These are phyloP conservation scores for Orchestes rusci DNA, from an alignment of 2,888 invertebrate genomes.

Conservation along the genomic window DNA sequence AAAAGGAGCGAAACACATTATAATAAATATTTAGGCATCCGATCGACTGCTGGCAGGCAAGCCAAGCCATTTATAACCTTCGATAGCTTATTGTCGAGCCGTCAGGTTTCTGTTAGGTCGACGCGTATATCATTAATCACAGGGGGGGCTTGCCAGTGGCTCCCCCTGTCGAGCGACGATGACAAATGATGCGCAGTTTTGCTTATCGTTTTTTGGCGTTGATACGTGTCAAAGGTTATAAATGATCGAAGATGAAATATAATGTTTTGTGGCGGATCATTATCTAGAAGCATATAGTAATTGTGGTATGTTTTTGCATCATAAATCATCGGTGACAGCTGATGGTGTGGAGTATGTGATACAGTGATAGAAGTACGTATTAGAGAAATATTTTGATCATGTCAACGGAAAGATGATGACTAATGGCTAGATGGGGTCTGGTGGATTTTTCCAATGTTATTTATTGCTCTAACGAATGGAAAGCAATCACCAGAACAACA, in stretches of 20 bases:
- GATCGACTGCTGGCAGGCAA: no score
- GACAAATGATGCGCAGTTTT: slow-evolving; percentile 23
- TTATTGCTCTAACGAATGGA: no score
- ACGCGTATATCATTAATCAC: slow-evolving; percentile 18
- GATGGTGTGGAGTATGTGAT: no score
- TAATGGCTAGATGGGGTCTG: no score
- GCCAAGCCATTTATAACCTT: slow-evolving; percentile 44
- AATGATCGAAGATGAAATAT: slow-evolving; percentile 19
- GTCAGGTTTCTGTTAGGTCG: slow-evolving; percentile 45
- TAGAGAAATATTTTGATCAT: no score
- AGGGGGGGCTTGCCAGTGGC: slow-evolving; percentile 14
- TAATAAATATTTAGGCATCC: no score
- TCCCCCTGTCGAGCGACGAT: slow-evolving; percentile 19
- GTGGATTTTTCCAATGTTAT: no score
- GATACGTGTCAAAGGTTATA: slow-evolving; percentile 25
- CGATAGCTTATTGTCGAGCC: slow-evolving; percentile 43
- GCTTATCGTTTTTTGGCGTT: slow-evolving; percentile 23
- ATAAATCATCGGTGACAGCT: not conserved
- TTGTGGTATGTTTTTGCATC: not conserved
- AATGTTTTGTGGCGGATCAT: slow-evolving; percentile 22
- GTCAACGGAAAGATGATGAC: no score
- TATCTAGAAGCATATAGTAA: slow-evolving; percentile 3
- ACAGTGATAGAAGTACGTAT: no score
- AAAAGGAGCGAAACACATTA: no score
- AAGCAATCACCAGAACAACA: no score